Evolutionary conservation across 2,888 invertebrate species (phyloP).

Genomic region (Esperia sulphurella): DNA sequence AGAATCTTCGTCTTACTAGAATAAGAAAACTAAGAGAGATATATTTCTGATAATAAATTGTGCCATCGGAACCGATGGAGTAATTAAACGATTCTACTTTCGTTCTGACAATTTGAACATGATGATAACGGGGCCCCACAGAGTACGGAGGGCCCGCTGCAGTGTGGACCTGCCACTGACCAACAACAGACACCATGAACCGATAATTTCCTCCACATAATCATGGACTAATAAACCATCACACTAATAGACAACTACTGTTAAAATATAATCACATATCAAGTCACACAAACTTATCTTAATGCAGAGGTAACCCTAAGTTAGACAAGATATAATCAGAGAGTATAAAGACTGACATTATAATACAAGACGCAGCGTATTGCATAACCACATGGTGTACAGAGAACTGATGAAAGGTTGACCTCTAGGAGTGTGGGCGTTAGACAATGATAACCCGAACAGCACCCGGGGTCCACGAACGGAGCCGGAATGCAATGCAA

Average conservation of each 20-base stretch:
- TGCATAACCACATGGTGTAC: conserved; percentile 38
- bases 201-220: conserved; percentile 23
- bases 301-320: conserved; percentile 8
- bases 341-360: conserved; percentile 30
- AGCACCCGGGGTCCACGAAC: conserved; percentile 56
- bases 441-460: conserved; percentile 57
- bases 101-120: background rate
- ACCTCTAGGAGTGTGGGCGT: conserved; percentile 50
- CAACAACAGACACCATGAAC: conserved; percentile 25
- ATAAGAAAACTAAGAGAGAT: too few species aligned
- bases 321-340: conserved; percentile 33
- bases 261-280: conserved; percentile 9
- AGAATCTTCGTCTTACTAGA: too few species aligned
- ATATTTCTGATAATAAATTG: too few species aligned
- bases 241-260: conserved; percentile 16
- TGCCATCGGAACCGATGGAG: too few species aligned
- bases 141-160: background rate
- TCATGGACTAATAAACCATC: conserved; percentile 19
- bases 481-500: conserved; percentile 75
- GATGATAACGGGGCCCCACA: background rate
- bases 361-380: conserved; percentile 31
- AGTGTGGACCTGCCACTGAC: background rate
- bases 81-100: too few species aligned
- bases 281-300: conserved; percentile 5
- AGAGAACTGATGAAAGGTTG: conserved; percentile 52